Base-by-base conservation (phyloP, 2,888 invertebrate genomes). In the Drosophila formosana region DNA sequence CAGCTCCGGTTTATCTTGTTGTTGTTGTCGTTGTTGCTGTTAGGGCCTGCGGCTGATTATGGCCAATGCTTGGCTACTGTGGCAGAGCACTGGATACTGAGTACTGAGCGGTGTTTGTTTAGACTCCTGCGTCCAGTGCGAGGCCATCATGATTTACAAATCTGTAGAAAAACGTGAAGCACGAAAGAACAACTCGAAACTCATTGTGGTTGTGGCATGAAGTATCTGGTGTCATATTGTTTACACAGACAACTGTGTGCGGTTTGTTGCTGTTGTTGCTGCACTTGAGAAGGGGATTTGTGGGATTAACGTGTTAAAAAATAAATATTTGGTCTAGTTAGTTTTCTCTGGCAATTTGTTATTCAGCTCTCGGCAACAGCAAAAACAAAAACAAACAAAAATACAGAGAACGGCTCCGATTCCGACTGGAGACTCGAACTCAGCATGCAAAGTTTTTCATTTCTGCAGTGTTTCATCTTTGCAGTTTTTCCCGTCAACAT, bases 221-320 rank as follows among this genome's bases (percentile, higher is more conserved):
- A 45, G 58, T 71, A 49, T 70, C 74, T 85, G 76, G 67, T 79
- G 88, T 74, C 82, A 65, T 66, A 61, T 75, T 80, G 83, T 88
- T 83, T 83, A 83, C 72, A 72, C 55, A 83, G 72, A 71, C 83
- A 88, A 80, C 83, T 88, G 77, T 64, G 81, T 82, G 88, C 66
- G 83, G 75, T 69, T 77, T 58, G 61, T 18, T 78, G 72, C 57
- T 32, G 46, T 28, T 81, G 46, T 28, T 81, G 53, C 26, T 50
- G 78, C 83, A 88, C 83, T 83, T 88, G 72, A 75, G 67, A 67
- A 41, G 50, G 68, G 79, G 79, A 89, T 85, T 87, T 85, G 84
- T 86, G 77, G 77, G 89, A 85, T 85, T 85, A 89, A 85, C 88
- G 85, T 85, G 89, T 89, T 89, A 81, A 85, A 88, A 89, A 89